phyloP scores from a whole-genome alignment of 2,888 invertebrate species.

The Ferrisia virgata region DNA sequence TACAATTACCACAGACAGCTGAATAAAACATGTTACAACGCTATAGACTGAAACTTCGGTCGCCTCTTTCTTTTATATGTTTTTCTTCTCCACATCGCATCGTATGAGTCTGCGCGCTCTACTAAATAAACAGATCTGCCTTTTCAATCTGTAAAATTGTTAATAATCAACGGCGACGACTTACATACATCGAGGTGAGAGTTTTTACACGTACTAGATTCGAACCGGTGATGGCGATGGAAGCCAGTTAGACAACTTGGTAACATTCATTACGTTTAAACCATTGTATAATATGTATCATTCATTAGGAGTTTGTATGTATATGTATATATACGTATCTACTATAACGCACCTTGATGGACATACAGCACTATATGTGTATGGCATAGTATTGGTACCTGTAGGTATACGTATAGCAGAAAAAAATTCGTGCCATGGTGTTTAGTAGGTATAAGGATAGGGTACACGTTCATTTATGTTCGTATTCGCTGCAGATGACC shows the following conservation, averaged over 20 bases:
- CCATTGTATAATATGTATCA: slow-evolving; percentile 41
- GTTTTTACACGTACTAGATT: slow-evolving; percentile 45
- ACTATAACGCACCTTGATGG: too few species aligned
- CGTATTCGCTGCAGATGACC: too few species aligned
- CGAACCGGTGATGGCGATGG: slow-evolving; percentile 36
- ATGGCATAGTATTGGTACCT: too few species aligned
- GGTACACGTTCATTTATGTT: too few species aligned
- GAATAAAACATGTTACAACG: slow-evolving; percentile 44
- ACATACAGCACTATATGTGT: background rate
- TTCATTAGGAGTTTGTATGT: slow-evolving; percentile 43
- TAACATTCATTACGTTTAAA: slow-evolving; percentile 41
- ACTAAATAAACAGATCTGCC: slow-evolving; percentile 45
- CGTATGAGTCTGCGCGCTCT: slow-evolving; percentile 38
- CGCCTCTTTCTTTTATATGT: slow-evolving; percentile 32
- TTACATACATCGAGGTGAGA: slow-evolving; percentile 45
- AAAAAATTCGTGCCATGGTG: background rate
- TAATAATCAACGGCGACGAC: slow-evolving; percentile 39
- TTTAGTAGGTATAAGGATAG: too few species aligned
- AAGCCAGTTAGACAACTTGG: slow-evolving; percentile 45
- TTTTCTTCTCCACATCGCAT: slow-evolving; percentile 30
- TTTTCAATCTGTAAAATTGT: slow-evolving; percentile 44
- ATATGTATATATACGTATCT: too few species aligned
- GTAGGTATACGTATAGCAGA: background rate
- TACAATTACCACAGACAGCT: slow-evolving; percentile 45
- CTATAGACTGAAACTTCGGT: slow-evolving; percentile 31